Evolutionary conservation across 2,888 invertebrate genomes (phyloP).

Genomic region (Gari tellinella): DNA sequence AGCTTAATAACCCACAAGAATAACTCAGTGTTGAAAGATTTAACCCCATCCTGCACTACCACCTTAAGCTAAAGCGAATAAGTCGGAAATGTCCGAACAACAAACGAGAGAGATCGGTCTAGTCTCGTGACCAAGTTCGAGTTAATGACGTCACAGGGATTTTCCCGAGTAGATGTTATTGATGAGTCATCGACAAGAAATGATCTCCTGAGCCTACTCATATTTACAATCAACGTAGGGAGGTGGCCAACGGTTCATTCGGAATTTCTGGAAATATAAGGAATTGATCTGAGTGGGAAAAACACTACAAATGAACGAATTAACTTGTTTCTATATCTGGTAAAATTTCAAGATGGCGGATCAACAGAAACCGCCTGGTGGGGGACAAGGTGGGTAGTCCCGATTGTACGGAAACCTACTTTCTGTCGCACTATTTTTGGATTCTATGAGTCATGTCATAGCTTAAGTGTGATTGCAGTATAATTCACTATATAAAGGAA

Average conservation of each 20-base stretch:
- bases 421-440: conserved; percentile 72
- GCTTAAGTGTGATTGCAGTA: conserved; percentile 29
- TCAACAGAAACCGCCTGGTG: conserved; percentile 73
- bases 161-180: conserved; percentile 81
- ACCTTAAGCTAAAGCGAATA: no score
- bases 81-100: conserved; percentile 19
- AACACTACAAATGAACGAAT: conserved; percentile 52
- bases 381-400: conserved; percentile 75
- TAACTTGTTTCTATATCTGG: conserved; percentile 48
- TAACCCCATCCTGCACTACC: no score
- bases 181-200: conserved; percentile 82
- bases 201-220: conserved; percentile 77
- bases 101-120: conserved; percentile 11
- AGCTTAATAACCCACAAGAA: no score
- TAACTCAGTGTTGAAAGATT: no score
- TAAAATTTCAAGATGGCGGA: conserved; percentile 81
- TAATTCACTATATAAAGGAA: conserved; percentile 48
- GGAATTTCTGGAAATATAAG: conserved; percentile 40
- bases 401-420: conserved; percentile 56
- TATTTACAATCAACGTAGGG: conserved; percentile 49
- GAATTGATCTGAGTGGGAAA: conserved; percentile 32
- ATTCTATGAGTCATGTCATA: conserved; percentile 70
- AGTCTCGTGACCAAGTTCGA: conserved; percentile 52
- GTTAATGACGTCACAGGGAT: conserved; percentile 80
- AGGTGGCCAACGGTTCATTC: conserved; percentile 42